phyloP scores from a whole-genome alignment of 2,888 invertebrate species.

The Acanthosepion lycidas region DNA sequence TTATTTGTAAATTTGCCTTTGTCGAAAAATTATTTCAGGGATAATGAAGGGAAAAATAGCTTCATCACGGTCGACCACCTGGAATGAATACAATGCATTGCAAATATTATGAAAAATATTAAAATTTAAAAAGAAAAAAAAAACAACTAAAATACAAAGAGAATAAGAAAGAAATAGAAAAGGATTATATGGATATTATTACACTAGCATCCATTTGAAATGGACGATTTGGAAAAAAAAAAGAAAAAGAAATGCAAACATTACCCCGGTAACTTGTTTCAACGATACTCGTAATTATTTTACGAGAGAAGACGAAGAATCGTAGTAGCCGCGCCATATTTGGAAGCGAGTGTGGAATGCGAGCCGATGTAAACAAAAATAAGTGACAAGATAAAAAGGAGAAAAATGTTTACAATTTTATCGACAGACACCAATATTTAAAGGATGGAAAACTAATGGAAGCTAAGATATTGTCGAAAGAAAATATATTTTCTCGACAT shows the following conservation, averaged over 20 bases:
- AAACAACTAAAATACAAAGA: background rate
- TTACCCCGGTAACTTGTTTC: background rate
- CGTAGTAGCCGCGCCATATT: conserved; percentile 22
- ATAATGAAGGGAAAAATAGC: background rate
- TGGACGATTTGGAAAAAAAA: too few species aligned
- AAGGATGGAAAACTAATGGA: too few species aligned
- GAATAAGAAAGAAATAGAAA: background rate
- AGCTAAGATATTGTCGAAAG: too few species aligned
- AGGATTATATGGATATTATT: background rate
- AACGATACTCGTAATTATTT: background rate
- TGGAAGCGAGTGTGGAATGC: background rate
- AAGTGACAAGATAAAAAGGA: background rate
- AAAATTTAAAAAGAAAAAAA: background rate
- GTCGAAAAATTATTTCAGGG: background rate
- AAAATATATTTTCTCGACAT: too few species aligned
- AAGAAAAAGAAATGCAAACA: background rate
- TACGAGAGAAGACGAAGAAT: background rate
- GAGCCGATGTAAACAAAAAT: background rate
- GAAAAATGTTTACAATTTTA: background rate
- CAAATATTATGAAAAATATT: background rate
- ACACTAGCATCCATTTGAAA: background rate
- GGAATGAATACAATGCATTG: too few species aligned
- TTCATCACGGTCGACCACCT: background rate
- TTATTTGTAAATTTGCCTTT: background rate
- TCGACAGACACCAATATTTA: background rate